Conservation (phyloP, 2,797 vertebrate species). For the Neopelma chrysocephalum region DNA sequence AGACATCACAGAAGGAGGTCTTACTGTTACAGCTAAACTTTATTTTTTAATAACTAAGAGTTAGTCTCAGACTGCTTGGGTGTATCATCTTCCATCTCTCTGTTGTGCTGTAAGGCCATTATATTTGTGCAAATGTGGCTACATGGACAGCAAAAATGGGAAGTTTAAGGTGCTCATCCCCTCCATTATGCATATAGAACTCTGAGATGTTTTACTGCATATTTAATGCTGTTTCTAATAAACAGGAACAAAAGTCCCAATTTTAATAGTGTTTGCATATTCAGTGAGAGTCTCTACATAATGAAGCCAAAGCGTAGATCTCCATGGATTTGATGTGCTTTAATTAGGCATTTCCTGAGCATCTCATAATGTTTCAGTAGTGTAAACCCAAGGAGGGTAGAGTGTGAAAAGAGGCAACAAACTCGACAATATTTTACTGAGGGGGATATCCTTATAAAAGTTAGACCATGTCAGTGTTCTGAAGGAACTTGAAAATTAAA, state of each 20-base stretch:
- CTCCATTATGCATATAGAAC: background rate
- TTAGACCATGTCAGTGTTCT: background rate
- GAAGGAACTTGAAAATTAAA: background rate
- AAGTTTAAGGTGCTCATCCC: background rate
- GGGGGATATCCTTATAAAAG: background rate
- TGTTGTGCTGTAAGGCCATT: background rate
- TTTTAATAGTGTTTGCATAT: constrained; percentile 27
- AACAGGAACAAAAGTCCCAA: background rate
- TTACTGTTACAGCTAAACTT: background rate
- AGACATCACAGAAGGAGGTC: background rate
- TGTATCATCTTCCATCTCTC: background rate
- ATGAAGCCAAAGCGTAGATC: background rate
- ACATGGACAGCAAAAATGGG: background rate
- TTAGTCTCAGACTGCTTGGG: background rate
- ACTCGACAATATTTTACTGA: background rate
- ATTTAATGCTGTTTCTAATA: constrained; percentile 13
- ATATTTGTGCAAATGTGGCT: background rate
- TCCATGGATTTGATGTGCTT: background rate
- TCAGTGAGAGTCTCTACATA: background rate
- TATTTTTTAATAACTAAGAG: background rate
- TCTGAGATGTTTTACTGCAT: background rate
- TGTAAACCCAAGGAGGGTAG: background rate
- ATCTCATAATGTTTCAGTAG: background rate
- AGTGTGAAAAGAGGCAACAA: background rate
- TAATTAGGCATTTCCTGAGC: constrained; percentile 17